Evolutionary conservation across 2,888 invertebrate genomes (phyloP), one percentile per base, ranked within the genome.

Genomic region (Archips xylosteana): DNA sequence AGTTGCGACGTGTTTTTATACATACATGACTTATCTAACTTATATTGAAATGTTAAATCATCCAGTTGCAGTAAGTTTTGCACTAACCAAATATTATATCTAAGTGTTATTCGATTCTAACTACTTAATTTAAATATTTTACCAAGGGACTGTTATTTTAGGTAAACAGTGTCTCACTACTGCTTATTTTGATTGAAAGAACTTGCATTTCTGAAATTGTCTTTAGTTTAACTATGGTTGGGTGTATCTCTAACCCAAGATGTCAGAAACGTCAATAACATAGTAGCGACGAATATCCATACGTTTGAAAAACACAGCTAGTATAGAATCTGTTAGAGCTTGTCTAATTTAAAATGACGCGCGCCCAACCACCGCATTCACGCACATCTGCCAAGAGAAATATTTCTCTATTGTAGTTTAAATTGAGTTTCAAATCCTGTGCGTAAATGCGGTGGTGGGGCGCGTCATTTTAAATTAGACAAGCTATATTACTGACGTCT

Each of bases 41-140:
- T 64, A 32, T n/a, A 34, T 64, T 36, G 45, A 15, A 62, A 10
- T 23, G 45, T 62, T 42, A 72, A 57, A 73, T 64, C 34, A 73
- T 73, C 73, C 73, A 69, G 73, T 73, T 73, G 73, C 59, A 69
- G 73, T 69, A 49, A 73, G 68, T 64, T 54, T 64, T 73, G 62
- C 72, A 72, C 68, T 47, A 63, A 64, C 59, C 63, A 59, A 73
- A 64, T 60, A 64, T 69, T 73, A 73, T 34, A 64, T 39, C 68
- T 68, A 73, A 68, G 49, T 72, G 68, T 69, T 73, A 73, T 73
- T 68, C 63, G 59, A 73, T 68, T 73, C 62, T 72, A 72, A 72
- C 62, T 73, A 73, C 68, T 63, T 39, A 63, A 73, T 62, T 23
- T 39, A 51, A 65, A 60, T 63, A 57, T 70, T 45, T 62, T 63